Evolutionary conservation across 2,113 vertebrate species (phyloP), one percentile per base, ranked within the genome.

Genomic region (Tangachromis dhanisi): DNA sequence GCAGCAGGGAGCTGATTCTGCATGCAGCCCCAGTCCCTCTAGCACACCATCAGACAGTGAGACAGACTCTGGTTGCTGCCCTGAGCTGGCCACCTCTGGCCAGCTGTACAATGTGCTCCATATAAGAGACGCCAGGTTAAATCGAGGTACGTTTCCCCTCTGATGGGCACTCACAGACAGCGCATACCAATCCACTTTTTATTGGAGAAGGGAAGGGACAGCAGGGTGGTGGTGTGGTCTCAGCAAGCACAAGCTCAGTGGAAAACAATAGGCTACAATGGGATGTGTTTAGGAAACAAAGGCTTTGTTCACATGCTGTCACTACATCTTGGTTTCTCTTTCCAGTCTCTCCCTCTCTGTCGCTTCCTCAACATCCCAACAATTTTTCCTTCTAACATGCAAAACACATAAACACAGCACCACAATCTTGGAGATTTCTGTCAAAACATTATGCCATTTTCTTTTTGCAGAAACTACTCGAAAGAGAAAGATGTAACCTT

Each of bases 1-100:
- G 95, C 94, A 95, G 94, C 93, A 90, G 71, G 92, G 93, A 95
- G 89, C 94, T 93, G 93, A 95, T 96, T 96, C 92, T 94, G 95
- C 96, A 96, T 96, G 96, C 96, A 96, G 95, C 88, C 95, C 90
- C 89, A 92, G 93, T 94, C 92, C 93, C 93, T 80, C 89, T 80
- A 92, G 87, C 94, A 93, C 94, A 91, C 80, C 90, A 85, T 92
- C 92, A 86, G 90, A 93, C 94, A 88, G 89, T 21, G 76, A 94
- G 90, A 80, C 91, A 90, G 88, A 85, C 78, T 89, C 71, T 81
- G 88, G 83, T 81, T 91, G 91, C 90, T 90, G 89, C 88, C 87
- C 88, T 92, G 90, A 68, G 87, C 88, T 21, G 71, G 83, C 86
- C 94, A 94, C 93, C 91, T 94, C 94, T 92, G 94, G 92, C 90